Evolutionary conservation across 1,140 invertebrate species (phyloP).

Genomic region (Cydia pomonella): DNA sequence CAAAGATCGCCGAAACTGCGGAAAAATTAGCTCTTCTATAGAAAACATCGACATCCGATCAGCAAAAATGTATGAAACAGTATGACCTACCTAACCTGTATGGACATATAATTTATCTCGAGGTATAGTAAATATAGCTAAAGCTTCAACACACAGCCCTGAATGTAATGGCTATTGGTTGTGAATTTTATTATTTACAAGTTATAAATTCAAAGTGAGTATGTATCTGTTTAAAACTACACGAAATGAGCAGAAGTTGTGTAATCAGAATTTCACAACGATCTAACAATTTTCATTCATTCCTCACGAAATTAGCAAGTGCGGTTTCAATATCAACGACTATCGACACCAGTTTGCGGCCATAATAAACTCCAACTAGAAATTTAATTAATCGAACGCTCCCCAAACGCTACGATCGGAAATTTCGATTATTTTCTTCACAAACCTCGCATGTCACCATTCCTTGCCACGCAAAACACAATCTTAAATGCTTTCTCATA

Average conservation of each 20-base stretch:
- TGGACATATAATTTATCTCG: too few species aligned
- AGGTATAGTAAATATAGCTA: too few species aligned
- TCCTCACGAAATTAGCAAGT: slow-evolving; percentile 16
- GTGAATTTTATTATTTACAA: too few species aligned
- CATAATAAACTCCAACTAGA: slow-evolving; percentile 30
- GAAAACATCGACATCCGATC: too few species aligned
- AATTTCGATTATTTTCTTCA: not conserved
- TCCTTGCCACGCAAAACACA: not conserved
- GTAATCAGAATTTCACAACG: not conserved
- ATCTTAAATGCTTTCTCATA: not conserved
- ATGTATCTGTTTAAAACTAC: too few species aligned
- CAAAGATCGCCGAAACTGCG: too few species aligned
- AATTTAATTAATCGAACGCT: slow-evolving; percentile 27
- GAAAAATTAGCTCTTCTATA: too few species aligned
- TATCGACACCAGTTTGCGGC: slow-evolving; percentile 18
- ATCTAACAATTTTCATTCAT: not conserved
- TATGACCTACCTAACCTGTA: too few species aligned
- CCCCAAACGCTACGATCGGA: slow-evolving; percentile 1
- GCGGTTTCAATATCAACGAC: slow-evolving; percentile 19
- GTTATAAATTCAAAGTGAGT: too few species aligned
- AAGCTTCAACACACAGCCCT: too few species aligned
- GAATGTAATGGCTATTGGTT: too few species aligned
- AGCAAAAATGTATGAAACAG: too few species aligned
- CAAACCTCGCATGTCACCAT: not conserved
- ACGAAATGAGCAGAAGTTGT: not conserved